Percentiles rank a stretch among this genome's conserved stretches.
phyloP scores from a whole-genome alignment of 2,888 invertebrate species.

The Lissonota sp. region DNA sequence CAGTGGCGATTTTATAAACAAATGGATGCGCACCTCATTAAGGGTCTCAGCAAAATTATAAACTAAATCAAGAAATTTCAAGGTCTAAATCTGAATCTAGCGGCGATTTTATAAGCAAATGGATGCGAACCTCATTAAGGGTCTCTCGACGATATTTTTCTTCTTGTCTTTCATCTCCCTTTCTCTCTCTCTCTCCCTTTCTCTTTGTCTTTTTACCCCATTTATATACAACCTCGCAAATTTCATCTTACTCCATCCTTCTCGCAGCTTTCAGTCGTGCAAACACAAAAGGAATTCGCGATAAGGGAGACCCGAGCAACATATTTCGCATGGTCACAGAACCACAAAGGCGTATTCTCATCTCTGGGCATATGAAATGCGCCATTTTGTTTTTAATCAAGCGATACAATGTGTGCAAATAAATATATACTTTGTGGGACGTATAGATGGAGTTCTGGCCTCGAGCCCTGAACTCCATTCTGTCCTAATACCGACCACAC shows the following conservation, averaged over 20 bases:
- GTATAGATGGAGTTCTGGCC: conserved; percentile 28
- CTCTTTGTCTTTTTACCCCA: background rate
- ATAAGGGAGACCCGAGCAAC: conserved; percentile 5
- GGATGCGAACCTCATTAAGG: conserved; percentile 34
- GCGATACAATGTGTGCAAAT: too few species aligned
- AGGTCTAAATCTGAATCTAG: background rate
- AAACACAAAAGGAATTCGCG: conserved; percentile 53
- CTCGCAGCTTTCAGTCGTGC: conserved; percentile 41
- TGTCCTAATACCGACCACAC: conserved; percentile 5
- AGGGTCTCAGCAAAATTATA: conserved; percentile 1
- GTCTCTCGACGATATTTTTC: conserved; percentile 21
- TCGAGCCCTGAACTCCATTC: conserved; percentile 30
- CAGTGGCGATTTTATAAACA: conserved; percentile 50
- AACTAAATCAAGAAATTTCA: too few species aligned
- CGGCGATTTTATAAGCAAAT: conserved; percentile 53
- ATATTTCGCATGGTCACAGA: background rate
- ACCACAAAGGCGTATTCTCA: background rate
- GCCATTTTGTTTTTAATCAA: too few species aligned
- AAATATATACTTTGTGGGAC: background rate
- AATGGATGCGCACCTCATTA: conserved; percentile 40
- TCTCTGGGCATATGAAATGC: too few species aligned
- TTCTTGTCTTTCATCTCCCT: conserved; percentile 40
- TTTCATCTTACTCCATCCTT: conserved; percentile 58
- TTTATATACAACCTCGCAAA: conserved; percentile 35
- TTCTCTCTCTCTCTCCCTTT: background rate